A percentile compares a stretch with the other conserved stretches of the same genome.
Evolutionary conservation across 1,140 invertebrate genomes (phyloP).

Genomic region (Eulimnadia texana): DNA sequence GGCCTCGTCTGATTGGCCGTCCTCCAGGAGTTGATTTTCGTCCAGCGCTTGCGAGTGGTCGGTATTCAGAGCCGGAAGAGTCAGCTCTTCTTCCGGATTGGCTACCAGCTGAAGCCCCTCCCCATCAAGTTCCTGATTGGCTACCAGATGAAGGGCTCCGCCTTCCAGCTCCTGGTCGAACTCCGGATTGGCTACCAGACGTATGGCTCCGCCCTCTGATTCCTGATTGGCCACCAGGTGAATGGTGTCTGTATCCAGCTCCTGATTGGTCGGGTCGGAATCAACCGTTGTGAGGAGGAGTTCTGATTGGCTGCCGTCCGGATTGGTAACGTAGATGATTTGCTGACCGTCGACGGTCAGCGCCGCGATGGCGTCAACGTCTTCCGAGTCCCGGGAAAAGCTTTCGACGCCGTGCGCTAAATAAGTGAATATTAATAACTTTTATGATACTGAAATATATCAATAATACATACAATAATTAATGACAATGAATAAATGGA

Average conservation of each 20-base stretch:
- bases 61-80: neutral
- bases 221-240: too few relatives aligned
- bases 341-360: constrained; percentile 25
- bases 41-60: neutral
- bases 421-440: too few relatives aligned
- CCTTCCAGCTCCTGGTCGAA: neutral
- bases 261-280: too few relatives aligned
- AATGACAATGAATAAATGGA: too few relatives aligned
- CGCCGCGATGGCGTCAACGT: constrained; percentile 3
- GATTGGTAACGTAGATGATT: constrained; percentile 16
- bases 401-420: neutral
- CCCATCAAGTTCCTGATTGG: neutral
- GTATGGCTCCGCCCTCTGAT: too few relatives aligned
- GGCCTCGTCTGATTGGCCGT: constrained; percentile 7
- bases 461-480: too few relatives aligned
- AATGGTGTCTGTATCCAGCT: too few relatives aligned
- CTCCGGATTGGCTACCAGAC: too few relatives aligned
- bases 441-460: too few relatives aligned
- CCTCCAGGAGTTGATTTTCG: neutral
- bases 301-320: neutral
- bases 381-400: neutral
- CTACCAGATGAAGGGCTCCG: neutral
- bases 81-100: neutral
- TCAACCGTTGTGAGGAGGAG: neutral
- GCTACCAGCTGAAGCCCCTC: neutral